phyloP scores from a whole-genome alignment of 2,888 invertebrate genomes.

The Acanthosoma haemorrhoidale region DNA sequence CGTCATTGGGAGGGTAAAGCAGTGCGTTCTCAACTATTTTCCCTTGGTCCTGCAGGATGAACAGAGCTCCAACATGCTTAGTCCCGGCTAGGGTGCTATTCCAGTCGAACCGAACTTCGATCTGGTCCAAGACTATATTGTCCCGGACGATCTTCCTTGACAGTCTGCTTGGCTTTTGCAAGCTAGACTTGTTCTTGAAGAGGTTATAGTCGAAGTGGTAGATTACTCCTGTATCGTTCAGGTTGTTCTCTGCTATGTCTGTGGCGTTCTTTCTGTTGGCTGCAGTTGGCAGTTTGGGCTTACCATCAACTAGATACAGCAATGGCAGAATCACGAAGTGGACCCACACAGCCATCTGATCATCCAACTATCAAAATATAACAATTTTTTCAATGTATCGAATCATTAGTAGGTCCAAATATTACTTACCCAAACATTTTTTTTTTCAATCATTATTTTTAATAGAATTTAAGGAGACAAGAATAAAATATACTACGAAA shows the following conservation, averaged over 20 bases:
- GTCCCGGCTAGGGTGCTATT: conserved; percentile 16
- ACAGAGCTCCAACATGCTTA: conserved; percentile 28
- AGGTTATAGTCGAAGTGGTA: conserved; percentile 27
- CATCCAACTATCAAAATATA: neutral
- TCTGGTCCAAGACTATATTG: conserved; percentile 1
- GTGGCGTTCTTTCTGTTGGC: conserved; percentile 1
- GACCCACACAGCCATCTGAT: conserved; percentile 22
- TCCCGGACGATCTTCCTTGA: conserved; percentile 9
- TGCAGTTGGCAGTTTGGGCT: neutral
- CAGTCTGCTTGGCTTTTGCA: neutral
- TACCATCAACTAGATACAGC: conserved; percentile 21
- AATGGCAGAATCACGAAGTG: conserved; percentile 8
- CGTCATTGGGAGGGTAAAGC: conserved; percentile 37
- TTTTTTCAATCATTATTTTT: no score
- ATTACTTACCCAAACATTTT: no score
- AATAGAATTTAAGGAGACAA: no score
- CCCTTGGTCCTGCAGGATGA: conserved; percentile 34
- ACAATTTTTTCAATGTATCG: no score
- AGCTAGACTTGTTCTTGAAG: conserved; percentile 21
- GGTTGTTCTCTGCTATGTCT: neutral
- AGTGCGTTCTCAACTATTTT: conserved; percentile 34
- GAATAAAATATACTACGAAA: no score
- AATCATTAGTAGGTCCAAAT: no score
- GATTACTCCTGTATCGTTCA: neutral
- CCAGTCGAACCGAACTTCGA: conserved; percentile 25